These are phyloP conservation scores for Xiphydria camelus DNA, from an alignment of 2,888 invertebrate species.

Conservation along the genomic window DNA sequence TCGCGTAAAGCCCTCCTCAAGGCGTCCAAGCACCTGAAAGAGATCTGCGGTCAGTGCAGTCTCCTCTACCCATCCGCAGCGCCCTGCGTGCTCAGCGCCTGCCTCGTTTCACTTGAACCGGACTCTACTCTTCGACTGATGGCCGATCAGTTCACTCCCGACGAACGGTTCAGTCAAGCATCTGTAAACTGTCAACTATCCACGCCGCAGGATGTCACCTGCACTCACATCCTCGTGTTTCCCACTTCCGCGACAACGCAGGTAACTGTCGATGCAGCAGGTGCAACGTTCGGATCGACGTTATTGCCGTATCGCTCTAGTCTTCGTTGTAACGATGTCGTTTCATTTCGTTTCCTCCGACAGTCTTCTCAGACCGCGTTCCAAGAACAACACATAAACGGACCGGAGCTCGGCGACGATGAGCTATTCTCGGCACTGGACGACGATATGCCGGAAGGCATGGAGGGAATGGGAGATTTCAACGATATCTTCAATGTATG, in stretches of 20 bases:
- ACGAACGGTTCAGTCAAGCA: slow-evolving; percentile 86
- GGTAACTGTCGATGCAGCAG: slow-evolving; percentile 65
- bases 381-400: slow-evolving; percentile 69
- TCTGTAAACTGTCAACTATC: slow-evolving; percentile 88
- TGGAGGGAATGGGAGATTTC: slow-evolving; percentile 73
- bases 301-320: too few relatives aligned
- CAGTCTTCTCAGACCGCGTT: slow-evolving; percentile 75
- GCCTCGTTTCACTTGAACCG: slow-evolving; percentile 93
- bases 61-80: slow-evolving; percentile 79
- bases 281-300: too few relatives aligned
- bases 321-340: background rate
- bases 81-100: slow-evolving; percentile 96
- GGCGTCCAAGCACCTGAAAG: slow-evolving; percentile 85
- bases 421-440: slow-evolving; percentile 68
- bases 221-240: slow-evolving; percentile 98
- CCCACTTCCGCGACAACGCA: slow-evolving; percentile 95
- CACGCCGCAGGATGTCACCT: slow-evolving; percentile 94
- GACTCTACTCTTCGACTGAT: slow-evolving; percentile 82
- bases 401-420: slow-evolving; percentile 69
- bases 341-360: background rate
- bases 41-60: slow-evolving; percentile 87
- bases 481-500: slow-evolving; percentile 78
- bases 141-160: slow-evolving; percentile 95
- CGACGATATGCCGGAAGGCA: slow-evolving; percentile 68
- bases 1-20: slow-evolving; percentile 88